These are phyloP conservation scores for Ciconia nigra DNA, from an alignment of 2,797 vertebrate species.

Conservation along the genomic window DNA sequence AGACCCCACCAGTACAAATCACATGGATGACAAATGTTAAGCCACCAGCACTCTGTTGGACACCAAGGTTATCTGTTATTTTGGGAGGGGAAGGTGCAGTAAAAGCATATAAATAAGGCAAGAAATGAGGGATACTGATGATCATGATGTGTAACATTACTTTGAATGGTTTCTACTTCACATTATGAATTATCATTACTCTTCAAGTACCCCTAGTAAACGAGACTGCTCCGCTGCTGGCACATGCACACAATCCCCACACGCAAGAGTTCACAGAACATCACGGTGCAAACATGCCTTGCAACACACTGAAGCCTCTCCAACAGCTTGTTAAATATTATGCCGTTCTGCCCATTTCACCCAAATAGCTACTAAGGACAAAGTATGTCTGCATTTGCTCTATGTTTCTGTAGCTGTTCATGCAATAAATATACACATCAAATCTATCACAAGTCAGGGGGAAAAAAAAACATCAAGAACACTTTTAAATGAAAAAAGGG, in stretches of 20 bases:
- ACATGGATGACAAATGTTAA: background rate
- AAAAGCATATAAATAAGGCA: background rate
- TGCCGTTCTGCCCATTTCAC: background rate
- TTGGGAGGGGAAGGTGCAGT: background rate
- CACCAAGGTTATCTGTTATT: background rate
- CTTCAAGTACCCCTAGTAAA: background rate
- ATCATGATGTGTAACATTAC: background rate
- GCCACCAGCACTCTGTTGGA: background rate
- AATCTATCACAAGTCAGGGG: fast-evolving
- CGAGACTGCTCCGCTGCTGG: background rate
- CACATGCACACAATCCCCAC: background rate
- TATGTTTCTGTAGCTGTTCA: background rate
- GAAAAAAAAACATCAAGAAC: background rate
- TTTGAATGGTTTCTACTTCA: background rate
- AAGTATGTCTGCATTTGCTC: background rate
- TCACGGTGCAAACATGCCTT: background rate
- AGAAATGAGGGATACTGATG: background rate
- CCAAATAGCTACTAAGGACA: background rate
- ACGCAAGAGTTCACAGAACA: background rate
- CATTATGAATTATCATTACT: background rate
- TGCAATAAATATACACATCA: background rate
- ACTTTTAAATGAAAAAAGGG: background rate
- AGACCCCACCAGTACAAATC: background rate
- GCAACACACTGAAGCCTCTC: background rate
- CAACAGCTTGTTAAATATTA: background rate